Base-by-base conservation (phyloP, 2,113 vertebrate genomes). In the Bos javanicus region DNA sequence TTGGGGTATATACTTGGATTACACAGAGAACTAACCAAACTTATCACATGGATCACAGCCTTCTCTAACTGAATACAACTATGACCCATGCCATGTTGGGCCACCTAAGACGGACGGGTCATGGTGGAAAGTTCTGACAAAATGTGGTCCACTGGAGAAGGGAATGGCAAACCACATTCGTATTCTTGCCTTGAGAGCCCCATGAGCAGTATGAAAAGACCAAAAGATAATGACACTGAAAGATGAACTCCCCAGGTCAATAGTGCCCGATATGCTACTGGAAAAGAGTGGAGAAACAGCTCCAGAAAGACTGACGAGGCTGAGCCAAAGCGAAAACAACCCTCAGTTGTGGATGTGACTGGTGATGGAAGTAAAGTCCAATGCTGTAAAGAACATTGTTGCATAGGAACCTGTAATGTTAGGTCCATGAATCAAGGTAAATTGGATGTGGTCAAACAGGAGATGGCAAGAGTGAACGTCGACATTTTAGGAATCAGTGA, bases 101-200 rank as follows among this genome's bases (percentile, higher is more conserved):
- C n/a, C n/a, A 39, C 21, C n/a, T 39, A 39, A 71, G n/a, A 39
- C 0, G n/a, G n/a, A 74, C 0, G 4, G n/a, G 67, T 74, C 67
- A 39, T 71, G 67, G 67, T 23, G n/a, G n/a, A 39, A n/a, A 39
- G 67, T 39, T 39, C 67, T 71, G n/a, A 71, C 16, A 71, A 23
- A 71, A 71, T 71, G n/a, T 9, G 33, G 15, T 71, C 67, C 67
- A 39, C 67, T 71, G 67, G 17, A 36, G 67, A 71, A 23, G 19
- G 67, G 9, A 12, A 71, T 71, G n/a, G 67, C 67, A 71, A 71
- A 36, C n/a, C 67, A 23, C n/a, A 36, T 39, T 71, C 0, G 0
- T 71, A 71, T 71, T 71, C n/a, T 71, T 71, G 67, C 19, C 67
- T 23, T 36, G 67, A 36, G 67, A 71, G n/a, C 67, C 9, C 67